Evolutionary conservation across 2,797 vertebrate species (phyloP), one percentile per base, ranked within the genome.

Genomic region (Scolopax rusticola): DNA sequence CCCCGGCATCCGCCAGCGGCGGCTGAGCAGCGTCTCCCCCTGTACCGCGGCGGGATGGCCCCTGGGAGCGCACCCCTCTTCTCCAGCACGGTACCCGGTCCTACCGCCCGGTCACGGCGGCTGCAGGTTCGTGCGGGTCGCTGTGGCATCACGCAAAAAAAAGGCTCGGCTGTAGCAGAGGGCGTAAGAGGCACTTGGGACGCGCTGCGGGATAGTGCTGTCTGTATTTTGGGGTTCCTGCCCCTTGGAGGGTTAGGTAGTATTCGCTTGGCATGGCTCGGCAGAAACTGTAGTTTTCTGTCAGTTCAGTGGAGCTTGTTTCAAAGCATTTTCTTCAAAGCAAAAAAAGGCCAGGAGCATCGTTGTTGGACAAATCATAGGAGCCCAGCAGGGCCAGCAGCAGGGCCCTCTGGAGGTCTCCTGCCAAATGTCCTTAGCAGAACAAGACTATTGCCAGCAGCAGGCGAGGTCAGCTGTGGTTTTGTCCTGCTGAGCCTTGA

Each of bases 321-420:
- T 60, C 40, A 56, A 17, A 0, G 7, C 2, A 2, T 59, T 47
- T 82, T 53, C 50, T 48, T 45, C 36, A 43, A 33, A 89, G 18
- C 0, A 41, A 41, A 41, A 1, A 47, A 50, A 60, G 19, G 15
- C 27, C 38, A 25, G 15, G 20, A 18, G 17, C 16, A n/a, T 36
- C 4, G 54, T 51, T 50, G 8, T 38, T 47, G 48, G 48, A 43
- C 10, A 25, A 8, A 8, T 36, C 20, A 12, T 48, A 47, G 24
- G 18, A 64, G 15, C 13, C 8, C 40, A 38, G 24, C 20, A 64
- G 21, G 4, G 59, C 40, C 4, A 1, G 15, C 1, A 0, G 23
- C 33, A n/a, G 33, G 41, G 45, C 30, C 61, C 78, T 43, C 36
- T 48, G 32, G 24, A 70, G 9, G 6, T 60, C 27, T 76, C 21